Conservation (phyloP, 2,113 vertebrate species). For the Rhineura floridana region DNA sequence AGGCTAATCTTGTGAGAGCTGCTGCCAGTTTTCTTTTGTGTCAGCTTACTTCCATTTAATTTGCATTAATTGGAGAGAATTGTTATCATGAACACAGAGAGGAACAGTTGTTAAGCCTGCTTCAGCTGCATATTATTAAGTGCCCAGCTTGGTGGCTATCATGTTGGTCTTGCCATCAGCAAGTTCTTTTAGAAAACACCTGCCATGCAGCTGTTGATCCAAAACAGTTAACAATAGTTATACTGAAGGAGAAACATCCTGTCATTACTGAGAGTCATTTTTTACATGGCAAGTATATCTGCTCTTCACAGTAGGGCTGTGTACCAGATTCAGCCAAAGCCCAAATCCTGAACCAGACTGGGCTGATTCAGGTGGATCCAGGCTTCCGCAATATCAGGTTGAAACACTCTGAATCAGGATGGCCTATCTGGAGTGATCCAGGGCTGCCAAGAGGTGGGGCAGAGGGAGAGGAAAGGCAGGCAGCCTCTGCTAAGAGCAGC, state of each 20-base stretch:
- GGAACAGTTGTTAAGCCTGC: not conserved
- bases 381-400: too few species aligned
- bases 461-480: too few species aligned
- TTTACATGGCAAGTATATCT: not conserved
- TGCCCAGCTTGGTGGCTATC: not conserved
- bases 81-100: not conserved
- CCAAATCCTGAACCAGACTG: too few species aligned
- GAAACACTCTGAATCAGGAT: too few species aligned
- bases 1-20: not conserved
- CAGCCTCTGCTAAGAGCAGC: too few species aligned
- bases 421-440: too few species aligned
- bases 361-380: too few species aligned
- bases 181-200: not conserved
- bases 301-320: not conserved
- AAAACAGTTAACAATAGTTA: not conserved
- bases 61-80: not conserved
- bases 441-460: too few species aligned
- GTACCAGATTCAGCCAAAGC: too few species aligned
- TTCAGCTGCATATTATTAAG: not conserved
- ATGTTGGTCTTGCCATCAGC: not conserved
- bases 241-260: not conserved
- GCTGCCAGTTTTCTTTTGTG: not conserved
- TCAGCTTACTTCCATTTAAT: conserved; percentile 2
- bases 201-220: not conserved
- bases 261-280: not conserved